Evolutionary conservation across 1,140 invertebrate genomes (phyloP), one percentile per base, ranked within the genome.

Genomic region (Scaptomyza montana): DNA sequence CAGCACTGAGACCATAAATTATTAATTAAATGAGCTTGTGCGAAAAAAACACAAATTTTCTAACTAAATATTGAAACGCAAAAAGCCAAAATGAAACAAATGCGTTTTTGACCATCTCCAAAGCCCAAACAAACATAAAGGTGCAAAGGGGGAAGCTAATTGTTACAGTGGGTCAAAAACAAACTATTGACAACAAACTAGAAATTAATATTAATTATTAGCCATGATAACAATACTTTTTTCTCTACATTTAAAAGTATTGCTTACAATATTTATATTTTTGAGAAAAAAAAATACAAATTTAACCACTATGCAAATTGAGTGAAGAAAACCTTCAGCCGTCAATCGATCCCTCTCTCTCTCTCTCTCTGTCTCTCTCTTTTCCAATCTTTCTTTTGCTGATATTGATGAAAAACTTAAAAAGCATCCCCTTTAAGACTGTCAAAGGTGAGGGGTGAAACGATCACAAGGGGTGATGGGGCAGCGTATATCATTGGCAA

Each of bases 51-150:
- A 80, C 54, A 77, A 64, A 65, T 89, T 89, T 84, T 41, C 68
- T 66, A 86, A 82, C 82, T 66, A 89, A 87, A 89, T 89, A 89
- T 89, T 89, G 79, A 89, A 84, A 89, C 84, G 84, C 84, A 89
- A 89, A 84, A 89, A 87, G 82, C 69, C 63, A 75, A 71, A 72
- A 16, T 74, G 56, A 50, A 72, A 71, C 61, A 74, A 74, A 64
- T 74, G 60, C 56, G 50, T 56, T 70, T 62, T 63, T 61, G 10
- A n/a, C 45, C n/a, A 36, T 16, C 2, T 10, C 39, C 12, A 43
- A 36, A 13, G 13, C 33, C 39, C 36, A 55, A 1, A 55, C 36
- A 56, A 19, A 51, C 16, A 57, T 46, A 53, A 25, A 30, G 49
- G 55, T 36, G 46, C 16, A 13, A 12, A 19, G 12, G 12, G 54